Evolutionary conservation across 2,888 invertebrate genomes (phyloP).

Genomic region (Hypsopygia costalis): DNA sequence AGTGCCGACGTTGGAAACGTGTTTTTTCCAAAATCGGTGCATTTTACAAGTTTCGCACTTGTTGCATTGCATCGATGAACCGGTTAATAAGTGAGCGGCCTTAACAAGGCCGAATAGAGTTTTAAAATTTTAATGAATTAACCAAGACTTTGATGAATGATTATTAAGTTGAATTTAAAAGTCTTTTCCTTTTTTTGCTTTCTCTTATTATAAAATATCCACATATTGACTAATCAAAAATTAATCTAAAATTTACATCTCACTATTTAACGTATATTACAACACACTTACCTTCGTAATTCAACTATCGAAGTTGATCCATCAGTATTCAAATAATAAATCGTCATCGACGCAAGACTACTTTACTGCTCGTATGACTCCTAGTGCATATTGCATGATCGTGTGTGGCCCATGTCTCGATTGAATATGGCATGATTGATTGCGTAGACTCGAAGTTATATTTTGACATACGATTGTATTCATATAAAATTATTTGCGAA

Average conservation of each 20-base stretch:
- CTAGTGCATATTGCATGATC: slow-evolving; percentile 1
- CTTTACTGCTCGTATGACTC: not conserved
- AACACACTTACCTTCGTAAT: too few species aligned
- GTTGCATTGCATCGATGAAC: not conserved
- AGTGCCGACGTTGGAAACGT: not conserved
- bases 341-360: not conserved
- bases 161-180: not conserved
- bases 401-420: slow-evolving; percentile 7
- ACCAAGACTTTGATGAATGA: not conserved
- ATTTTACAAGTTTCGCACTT: too few species aligned
- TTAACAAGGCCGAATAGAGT: not conserved
- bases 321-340: not conserved
- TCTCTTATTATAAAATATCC: not conserved
- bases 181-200: not conserved
- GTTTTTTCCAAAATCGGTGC: too few species aligned
- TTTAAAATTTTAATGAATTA: not conserved
- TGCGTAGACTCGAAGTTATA: slow-evolving; percentile 6
- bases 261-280: not conserved
- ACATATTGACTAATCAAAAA: not conserved
- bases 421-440: slow-evolving; percentile 4
- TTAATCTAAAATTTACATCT: not conserved
- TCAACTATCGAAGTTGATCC: not conserved
- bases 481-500: slow-evolving; percentile 5
- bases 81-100: not conserved
- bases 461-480: slow-evolving; percentile 9